Percentiles rank a stretch among this genome's conserved stretches.
Conservation (phyloP, 2,113 vertebrate genomes). For the Sinocyclocheilus grahami region DNA sequence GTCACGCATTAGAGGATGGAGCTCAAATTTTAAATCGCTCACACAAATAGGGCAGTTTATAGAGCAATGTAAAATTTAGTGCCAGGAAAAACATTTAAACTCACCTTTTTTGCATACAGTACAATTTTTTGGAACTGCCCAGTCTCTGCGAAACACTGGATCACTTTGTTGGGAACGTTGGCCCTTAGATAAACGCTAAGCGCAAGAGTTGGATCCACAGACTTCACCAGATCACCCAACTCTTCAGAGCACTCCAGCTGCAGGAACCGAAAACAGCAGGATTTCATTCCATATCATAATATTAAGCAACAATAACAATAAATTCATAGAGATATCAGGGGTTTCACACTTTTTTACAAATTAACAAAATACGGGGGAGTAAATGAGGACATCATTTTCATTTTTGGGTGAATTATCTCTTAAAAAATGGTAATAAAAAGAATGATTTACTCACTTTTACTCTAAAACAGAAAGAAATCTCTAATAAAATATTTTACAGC, state of each 20-base stretch:
- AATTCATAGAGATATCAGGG: no score
- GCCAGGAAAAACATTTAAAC: background rate
- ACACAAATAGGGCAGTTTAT: background rate
- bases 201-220: conserved; percentile 94
- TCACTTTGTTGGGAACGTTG: conserved; percentile 98
- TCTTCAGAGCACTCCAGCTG: conserved; percentile 99
- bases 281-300: background rate
- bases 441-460: no score
- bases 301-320: no score
- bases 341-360: no score
- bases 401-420: no score
- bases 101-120: conserved; percentile 98
- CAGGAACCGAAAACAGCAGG: background rate
- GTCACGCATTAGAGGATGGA: background rate
- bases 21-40: conserved; percentile 1
- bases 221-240: conserved; percentile 96
- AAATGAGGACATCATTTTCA: no score
- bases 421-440: no score
- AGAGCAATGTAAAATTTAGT: background rate
- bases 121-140: conserved; percentile 99
- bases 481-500: no score
- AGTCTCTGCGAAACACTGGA: conserved; percentile 99
- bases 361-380: no score
- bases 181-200: conserved; percentile 97
- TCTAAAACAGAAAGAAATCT: no score